Conservation (phyloP, 1,140 invertebrate genomes). For the Parapsyche elsis region DNA sequence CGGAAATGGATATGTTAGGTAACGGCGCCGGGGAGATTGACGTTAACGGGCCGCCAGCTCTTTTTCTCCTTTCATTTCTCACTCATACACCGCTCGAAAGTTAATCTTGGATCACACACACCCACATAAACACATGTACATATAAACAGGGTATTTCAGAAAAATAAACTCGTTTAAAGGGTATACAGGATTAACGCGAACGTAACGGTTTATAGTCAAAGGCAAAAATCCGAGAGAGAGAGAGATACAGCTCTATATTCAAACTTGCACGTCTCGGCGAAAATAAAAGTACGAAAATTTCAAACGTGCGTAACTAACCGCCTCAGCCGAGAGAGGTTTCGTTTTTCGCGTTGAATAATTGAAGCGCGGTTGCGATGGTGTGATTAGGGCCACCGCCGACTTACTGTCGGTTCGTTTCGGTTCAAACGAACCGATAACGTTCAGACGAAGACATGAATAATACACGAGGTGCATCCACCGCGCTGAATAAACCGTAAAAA, state of each 20-base stretch:
- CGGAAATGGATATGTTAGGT: constrained; percentile 33
- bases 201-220: too few species aligned
- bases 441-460: constrained; percentile 17
- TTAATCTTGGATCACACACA: neutral
- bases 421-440: constrained; percentile 11
- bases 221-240: too few species aligned
- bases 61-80: constrained; percentile 4
- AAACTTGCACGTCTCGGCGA: too few species aligned
- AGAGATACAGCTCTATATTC: too few species aligned
- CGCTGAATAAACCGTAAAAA: too few species aligned
- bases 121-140: neutral
- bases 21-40: constrained; percentile 21
- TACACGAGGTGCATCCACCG: constrained; percentile 3
- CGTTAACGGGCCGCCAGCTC: constrained; percentile 18
- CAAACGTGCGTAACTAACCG: neutral
- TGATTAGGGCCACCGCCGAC: neutral
- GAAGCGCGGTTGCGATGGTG: neutral
- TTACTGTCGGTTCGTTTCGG: neutral
- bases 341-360: neutral
- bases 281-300: neutral
- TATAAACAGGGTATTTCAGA: neutral
- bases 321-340: neutral
- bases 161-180: too few species aligned
- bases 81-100: neutral
- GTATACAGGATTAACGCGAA: too few species aligned